Base-by-base conservation (phyloP, 2,113 vertebrate species). In the Pristiophorus japonicus region DNA sequence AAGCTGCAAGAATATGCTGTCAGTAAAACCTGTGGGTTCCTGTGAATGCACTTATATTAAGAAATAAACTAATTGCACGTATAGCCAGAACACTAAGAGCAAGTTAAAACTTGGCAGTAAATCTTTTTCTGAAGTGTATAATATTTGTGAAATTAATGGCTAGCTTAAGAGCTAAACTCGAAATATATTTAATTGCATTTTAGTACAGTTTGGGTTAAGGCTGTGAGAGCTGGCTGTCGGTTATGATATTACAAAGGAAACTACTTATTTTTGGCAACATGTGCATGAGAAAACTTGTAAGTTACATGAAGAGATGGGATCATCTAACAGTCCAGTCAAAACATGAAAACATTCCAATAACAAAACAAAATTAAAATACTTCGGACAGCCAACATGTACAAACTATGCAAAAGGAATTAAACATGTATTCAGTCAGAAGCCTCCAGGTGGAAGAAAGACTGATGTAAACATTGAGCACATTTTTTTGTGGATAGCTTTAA, bases 221-320 rank as follows among this genome's bases (percentile, higher is more conserved):
- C 10, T 70, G 8, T 51, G 65, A 51, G 42, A 24, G 42, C 38
- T 94, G 93, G 4, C 27, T 47, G 65, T 4, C 12, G 45, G 42
- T 92, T 18, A 94, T 70, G 27, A 70, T 51, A 47, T 70, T 45
- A 42, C 92, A 24, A 27, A 67, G 38, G 63, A 67, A 24, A 42
- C 65, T 63, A 63, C 22, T 94, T 45, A 12, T 42, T 47, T 70
- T 73, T 94, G 93, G 45, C 66, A 47, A 30, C 65, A 34, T 47
- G 63, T 30, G 45, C 93, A 67, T 51, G 93, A 94, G 66, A 94
- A 94, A 94, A 94, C 93, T 73, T 94, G 93, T 27, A 70, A 51
- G 27, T 70, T 51, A 18, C 34, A 63, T 1, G 24, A 47, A 70
- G 93, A 70, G 66, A 47, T 67, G 65, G 92, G 24, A 94, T 67